A percentile compares a stretch with the other conserved stretches of the same genome.
Conservation (phyloP, 1,140 invertebrate species). For the Drosophila jambulina region DNA sequence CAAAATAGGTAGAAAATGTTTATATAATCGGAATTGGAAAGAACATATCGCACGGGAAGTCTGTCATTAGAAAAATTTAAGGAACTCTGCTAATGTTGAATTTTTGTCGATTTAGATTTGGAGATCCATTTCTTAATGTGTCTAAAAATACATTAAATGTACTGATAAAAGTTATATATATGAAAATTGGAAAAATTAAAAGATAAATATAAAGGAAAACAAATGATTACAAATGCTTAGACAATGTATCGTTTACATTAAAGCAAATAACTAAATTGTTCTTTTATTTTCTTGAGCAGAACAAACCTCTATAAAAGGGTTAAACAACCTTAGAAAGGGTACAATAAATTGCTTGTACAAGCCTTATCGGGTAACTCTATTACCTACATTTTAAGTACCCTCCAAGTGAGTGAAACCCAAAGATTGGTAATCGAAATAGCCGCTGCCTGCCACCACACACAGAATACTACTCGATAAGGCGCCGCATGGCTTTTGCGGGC, state of each 20-base stretch:
- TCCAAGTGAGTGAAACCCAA: slow-evolving; percentile 24
- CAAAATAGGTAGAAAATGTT: slow-evolving; percentile 14
- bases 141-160: not conserved
- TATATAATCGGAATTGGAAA: slow-evolving; percentile 23
- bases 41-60: slow-evolving; percentile 18
- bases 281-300: not conserved
- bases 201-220: too few relatives aligned
- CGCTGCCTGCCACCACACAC: slow-evolving; percentile 8
- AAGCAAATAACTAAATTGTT: too few relatives aligned
- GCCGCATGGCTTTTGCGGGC: slow-evolving; percentile 25
- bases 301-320: not conserved
- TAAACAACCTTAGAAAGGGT: slow-evolving; percentile 9
- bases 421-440: slow-evolving; percentile 27
- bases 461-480: slow-evolving; percentile 46
- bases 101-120: not conserved
- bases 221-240: not conserved
- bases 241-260: too few relatives aligned
- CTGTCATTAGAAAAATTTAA: not conserved
- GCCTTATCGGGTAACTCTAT: slow-evolving; percentile 30
- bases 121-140: not conserved
- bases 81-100: not conserved
- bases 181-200: not conserved
- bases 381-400: slow-evolving; percentile 29
- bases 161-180: not conserved
- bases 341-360: slow-evolving; percentile 26